Evolutionary conservation across 2,797 vertebrate species (phyloP).

Genomic region (Macropus fuliginosus): DNA sequence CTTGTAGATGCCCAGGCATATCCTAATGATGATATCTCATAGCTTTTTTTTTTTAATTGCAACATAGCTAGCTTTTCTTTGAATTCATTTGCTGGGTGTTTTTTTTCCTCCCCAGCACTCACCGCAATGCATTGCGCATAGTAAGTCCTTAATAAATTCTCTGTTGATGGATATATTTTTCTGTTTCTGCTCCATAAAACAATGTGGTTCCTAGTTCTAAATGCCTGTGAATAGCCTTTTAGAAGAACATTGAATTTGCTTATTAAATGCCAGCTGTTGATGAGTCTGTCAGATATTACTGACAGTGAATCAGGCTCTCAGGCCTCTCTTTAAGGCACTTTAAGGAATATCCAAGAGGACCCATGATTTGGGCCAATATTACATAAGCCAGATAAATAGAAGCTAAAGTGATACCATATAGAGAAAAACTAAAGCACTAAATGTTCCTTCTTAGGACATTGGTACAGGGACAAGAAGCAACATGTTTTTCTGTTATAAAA

Average conservation of each 20-base stretch:
- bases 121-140: neutral
- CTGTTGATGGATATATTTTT: neutral
- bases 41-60: neutral
- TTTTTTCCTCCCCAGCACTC: neutral
- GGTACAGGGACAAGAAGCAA: conserved; percentile 16
- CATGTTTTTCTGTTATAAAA: conserved; percentile 69
- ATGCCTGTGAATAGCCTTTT: neutral
- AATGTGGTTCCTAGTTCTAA: neutral
- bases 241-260: neutral
- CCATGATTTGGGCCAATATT: neutral
- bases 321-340: neutral
- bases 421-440: conserved; percentile 34
- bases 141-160: neutral
- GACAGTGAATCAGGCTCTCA: neutral
- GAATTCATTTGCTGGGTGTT: neutral
- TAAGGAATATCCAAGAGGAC: neutral
- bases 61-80: neutral
- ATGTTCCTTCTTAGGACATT: conserved; percentile 31
- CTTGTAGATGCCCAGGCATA: neutral
- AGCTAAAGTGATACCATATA: neutral
- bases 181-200: neutral
- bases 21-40: neutral
- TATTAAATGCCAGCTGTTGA: neutral
- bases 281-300: neutral
- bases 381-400: neutral